phyloP scores from a whole-genome alignment of 2,113 vertebrate genomes.

The Peromyscus leucopus region DNA sequence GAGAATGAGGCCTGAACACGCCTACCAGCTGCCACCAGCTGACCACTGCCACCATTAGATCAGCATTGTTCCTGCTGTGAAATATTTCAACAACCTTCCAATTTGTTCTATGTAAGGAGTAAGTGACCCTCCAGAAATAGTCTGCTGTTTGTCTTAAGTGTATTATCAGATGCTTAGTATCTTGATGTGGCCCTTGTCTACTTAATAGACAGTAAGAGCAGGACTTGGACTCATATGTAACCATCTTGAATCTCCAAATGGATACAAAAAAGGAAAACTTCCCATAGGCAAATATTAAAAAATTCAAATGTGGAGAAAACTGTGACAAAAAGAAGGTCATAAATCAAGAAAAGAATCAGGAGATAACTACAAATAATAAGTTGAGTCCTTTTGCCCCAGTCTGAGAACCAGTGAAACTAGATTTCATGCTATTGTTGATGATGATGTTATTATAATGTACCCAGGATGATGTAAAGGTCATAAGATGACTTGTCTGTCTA shows the following conservation, averaged over 20 bases:
- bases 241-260: conserved; percentile 49
- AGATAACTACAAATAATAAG: neutral
- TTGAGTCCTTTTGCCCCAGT: neutral
- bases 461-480: neutral
- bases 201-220: conserved; percentile 48
- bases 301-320: conserved; percentile 50
- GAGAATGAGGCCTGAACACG: conserved; percentile 70
- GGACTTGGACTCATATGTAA: neutral
- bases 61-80: conserved; percentile 75
- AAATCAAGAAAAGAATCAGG: conserved; percentile 41
- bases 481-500: neutral
- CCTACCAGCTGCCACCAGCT: conserved; percentile 72
- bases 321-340: neutral
- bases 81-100: conserved; percentile 83
- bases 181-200: conserved; percentile 53
- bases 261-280: neutral
- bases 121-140: conserved; percentile 52
- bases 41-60: conserved; percentile 71
- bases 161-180: conserved; percentile 54
- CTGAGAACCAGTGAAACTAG: neutral
- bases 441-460: neutral
- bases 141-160: conserved; percentile 51
- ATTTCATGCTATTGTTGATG: neutral
- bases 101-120: conserved; percentile 34
- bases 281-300: conserved; percentile 2